Base-by-base conservation (phyloP, 2,888 invertebrate genomes). In the Amphipyra tragopoginis region DNA sequence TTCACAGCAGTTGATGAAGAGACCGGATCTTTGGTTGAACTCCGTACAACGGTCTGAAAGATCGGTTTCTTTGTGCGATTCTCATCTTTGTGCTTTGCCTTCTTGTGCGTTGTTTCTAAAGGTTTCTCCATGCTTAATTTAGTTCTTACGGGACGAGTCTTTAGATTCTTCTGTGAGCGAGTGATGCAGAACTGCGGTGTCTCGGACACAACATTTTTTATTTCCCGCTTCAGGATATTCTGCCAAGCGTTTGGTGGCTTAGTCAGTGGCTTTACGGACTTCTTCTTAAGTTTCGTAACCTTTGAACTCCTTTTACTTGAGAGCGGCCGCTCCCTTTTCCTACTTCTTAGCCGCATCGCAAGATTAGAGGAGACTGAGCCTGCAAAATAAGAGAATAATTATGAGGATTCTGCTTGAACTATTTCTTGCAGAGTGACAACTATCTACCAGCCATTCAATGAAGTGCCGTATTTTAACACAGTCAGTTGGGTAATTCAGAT, bases 331-430 rank as follows among this genome's bases (percentile, higher is more conserved):
- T 95, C 95, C 85, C 96, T 95, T 85, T 96, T 96, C 81, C 96
- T 96, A 89, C 96, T 96, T 89, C 96, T 95, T 87, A 96, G 92
- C 95, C 96, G 96, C 96, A 96, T 96, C 74, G 93, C 94, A 94
- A 88, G 81, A 83, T 83, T 77, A 86, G 82, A 77, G 60, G 73
- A 59, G 58, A 83, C 86, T 87, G 80, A 86, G 89, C 91, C 93
- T 93, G 86, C 2, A 86, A 85, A 62, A 14, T 29, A n/a, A 15
- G 15, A 8, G 2, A 1, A n/a, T n/a, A 1, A 29, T 11, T 40
- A 8, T 13, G 6, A n/a, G n/a, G n/a, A n/a, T n/a, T n/a, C n/a
- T n/a, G n/a, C n/a, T n/a, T n/a, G n/a, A n/a, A n/a, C n/a, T n/a
- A n/a, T n/a, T n/a, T n/a, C n/a, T n/a, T n/a, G n/a, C n/a, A n/a